Evolutionary conservation across 2,113 vertebrate species (phyloP).

Genomic region (Pavo muticus): DNA sequence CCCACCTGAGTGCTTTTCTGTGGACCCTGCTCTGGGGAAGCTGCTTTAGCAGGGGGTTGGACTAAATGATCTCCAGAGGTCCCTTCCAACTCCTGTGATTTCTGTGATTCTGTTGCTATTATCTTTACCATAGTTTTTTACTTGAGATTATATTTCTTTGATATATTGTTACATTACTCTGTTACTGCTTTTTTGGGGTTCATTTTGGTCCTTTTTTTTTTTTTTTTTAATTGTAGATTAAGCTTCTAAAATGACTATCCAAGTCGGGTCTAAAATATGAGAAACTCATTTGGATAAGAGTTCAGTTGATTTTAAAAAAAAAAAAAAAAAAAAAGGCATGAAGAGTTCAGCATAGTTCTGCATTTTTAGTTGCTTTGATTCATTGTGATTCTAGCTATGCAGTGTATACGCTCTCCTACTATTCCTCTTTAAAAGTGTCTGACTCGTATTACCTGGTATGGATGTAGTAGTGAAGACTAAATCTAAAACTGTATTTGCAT

Average conservation of each 20-base stretch:
- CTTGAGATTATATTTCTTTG: neutral
- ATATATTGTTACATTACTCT: neutral
- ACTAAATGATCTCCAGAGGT: too few species aligned
- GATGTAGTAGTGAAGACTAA: neutral
- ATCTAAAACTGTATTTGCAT: neutral
- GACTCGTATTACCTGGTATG: neutral
- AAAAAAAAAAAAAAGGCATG: neutral
- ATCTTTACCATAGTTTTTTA: neutral
- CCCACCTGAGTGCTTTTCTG: neutral
- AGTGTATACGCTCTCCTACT: neutral
- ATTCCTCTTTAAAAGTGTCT: neutral
- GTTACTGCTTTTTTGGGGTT: neutral
- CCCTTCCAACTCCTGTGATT: too few species aligned
- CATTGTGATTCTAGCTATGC: neutral
- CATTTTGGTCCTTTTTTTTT: neutral
- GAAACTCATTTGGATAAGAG: neutral
- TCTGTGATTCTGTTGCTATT: neutral
- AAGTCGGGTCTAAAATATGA: neutral
- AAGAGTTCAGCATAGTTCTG: neutral
- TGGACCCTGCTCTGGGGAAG: neutral
- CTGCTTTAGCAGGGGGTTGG: neutral
- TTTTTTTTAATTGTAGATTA: neutral
- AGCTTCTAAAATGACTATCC: neutral
- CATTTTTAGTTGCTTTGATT: neutral
- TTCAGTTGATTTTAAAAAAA: constrained; percentile 2